A percentile compares a stretch with the other conserved stretches of the same genome.
Evolutionary conservation across 1,140 invertebrate genomes (phyloP).

Genomic region (Phymastichus coffea): DNA sequence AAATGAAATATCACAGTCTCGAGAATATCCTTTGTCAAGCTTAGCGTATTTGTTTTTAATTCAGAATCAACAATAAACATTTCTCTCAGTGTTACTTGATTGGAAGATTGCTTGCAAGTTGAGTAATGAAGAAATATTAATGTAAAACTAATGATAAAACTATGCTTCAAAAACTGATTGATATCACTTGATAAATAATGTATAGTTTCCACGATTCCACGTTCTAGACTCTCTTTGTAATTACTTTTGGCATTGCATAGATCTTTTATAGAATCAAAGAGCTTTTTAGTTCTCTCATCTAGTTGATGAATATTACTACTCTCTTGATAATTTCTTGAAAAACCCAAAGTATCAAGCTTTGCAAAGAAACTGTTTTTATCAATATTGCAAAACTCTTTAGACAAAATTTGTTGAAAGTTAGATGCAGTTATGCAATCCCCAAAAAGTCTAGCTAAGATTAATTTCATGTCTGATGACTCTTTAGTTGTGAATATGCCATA

Average conservation of each 20-base stretch:
- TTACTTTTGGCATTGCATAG: conserved; percentile 37
- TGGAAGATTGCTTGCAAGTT: conserved; percentile 20
- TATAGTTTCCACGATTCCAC: conserved; percentile 43
- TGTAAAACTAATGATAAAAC: conserved; percentile 50
- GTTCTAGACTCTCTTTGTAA: conserved; percentile 40
- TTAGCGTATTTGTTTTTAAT: conserved; percentile 28
- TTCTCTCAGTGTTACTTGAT: conserved; percentile 30
- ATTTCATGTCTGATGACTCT: conserved; percentile 56
- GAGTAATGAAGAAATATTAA: conserved; percentile 45
- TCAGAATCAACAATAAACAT: conserved; percentile 33
- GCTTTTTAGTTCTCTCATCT: conserved; percentile 36
- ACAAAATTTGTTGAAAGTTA: conserved; percentile 61
- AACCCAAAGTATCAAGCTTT: conserved; percentile 58
- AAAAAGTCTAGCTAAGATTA: conserved; percentile 57
- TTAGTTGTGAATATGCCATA: conserved; percentile 45
- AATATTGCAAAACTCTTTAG: conserved; percentile 56
- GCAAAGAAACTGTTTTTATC: conserved; percentile 57
- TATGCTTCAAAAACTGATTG: conserved; percentile 45
- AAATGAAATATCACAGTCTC: conserved; percentile 32
- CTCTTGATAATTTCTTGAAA: conserved; percentile 49
- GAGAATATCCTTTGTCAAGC: conserved; percentile 38
- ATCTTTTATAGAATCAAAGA: conserved; percentile 42
- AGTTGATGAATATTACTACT: conserved; percentile 29
- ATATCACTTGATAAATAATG: conserved; percentile 38
- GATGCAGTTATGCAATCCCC: conserved; percentile 37